Percentiles rank a stretch among this genome's conserved stretches.
Conservation (phyloP, 2,113 vertebrate genomes). For the Xyrauchen texanus region DNA sequence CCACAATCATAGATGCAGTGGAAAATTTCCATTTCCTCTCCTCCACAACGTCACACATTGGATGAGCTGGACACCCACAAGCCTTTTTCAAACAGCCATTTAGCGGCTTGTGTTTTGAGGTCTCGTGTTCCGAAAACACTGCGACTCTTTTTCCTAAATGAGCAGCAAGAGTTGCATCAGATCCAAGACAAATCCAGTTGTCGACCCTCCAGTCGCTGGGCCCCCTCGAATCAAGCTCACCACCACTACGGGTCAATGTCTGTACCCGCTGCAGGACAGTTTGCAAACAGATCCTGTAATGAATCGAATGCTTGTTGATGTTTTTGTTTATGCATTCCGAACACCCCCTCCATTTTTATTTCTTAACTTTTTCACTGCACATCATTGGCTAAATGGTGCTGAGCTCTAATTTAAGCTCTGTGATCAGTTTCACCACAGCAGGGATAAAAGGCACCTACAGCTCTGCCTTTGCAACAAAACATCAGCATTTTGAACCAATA, state of each 20-base stretch:
- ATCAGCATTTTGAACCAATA: slow-evolving; percentile 47
- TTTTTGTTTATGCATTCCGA: slow-evolving; percentile 43
- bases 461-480: slow-evolving; percentile 45
- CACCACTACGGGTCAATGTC: not conserved
- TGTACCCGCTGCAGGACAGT: slow-evolving; percentile 22
- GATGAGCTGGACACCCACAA: slow-evolving; percentile 36
- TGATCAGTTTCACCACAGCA: slow-evolving; percentile 47
- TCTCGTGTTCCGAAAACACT: slow-evolving; percentile 49
- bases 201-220: not conserved
- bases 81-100: slow-evolving; percentile 41
- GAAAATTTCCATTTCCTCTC: slow-evolving; percentile 39
- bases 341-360: slow-evolving; percentile 18
- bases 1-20: slow-evolving; percentile 34
- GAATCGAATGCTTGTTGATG: slow-evolving; percentile 45
- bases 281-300: slow-evolving; percentile 40
- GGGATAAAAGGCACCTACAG: slow-evolving; percentile 48
- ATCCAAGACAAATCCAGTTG: slow-evolving; percentile 48
- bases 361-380: not conserved
- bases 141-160: slow-evolving; percentile 34
- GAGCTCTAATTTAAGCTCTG: slow-evolving; percentile 52
- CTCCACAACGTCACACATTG: slow-evolving; percentile 28
- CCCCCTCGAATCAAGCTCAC: slow-evolving; percentile 13
- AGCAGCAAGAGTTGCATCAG: slow-evolving; percentile 40
- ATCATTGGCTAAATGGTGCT: slow-evolving; percentile 21
- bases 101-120: slow-evolving; percentile 47